These are phyloP conservation scores for Prietella phreatophila DNA, from an alignment of 2,113 vertebrate genomes.

Conservation along the genomic window DNA sequence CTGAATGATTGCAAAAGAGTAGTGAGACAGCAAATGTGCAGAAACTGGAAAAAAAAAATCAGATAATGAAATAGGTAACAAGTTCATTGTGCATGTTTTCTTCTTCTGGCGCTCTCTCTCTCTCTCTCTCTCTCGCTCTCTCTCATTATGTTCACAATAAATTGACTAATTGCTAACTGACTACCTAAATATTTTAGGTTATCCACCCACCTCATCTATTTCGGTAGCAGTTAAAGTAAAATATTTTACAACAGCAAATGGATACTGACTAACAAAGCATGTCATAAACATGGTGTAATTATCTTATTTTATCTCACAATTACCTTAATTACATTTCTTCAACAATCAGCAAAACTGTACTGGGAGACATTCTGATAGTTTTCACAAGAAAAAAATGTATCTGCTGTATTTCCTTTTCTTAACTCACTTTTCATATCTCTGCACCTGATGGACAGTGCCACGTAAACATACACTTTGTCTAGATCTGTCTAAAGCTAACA, in stretches of 20 bases:
- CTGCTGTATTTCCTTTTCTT: too few relatives aligned
- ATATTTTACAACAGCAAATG: neutral
- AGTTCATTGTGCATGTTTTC: neutral
- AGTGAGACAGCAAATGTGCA: neutral
- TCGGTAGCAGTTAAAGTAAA: neutral
- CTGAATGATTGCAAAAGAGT: conserved; percentile 4
- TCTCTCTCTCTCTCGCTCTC: neutral
- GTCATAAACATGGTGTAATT: neutral
- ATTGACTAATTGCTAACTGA: neutral
- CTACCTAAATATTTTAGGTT: neutral
- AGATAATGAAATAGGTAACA: neutral
- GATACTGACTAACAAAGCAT: neutral
- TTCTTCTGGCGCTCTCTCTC: neutral
- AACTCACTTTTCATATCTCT: neutral
- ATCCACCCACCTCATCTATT: neutral
- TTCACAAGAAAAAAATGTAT: neutral
- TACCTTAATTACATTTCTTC: neutral
- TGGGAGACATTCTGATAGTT: neutral
- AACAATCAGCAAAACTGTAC: neutral
- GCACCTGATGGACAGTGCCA: neutral
- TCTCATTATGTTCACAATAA: neutral
- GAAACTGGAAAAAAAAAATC: neutral
- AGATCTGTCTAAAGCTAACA: neutral
- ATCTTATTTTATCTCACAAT: neutral
- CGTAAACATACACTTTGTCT: neutral